phyloP scores from a whole-genome alignment of 1,140 invertebrate genomes.

The Temnothorax curvispinosus region DNA sequence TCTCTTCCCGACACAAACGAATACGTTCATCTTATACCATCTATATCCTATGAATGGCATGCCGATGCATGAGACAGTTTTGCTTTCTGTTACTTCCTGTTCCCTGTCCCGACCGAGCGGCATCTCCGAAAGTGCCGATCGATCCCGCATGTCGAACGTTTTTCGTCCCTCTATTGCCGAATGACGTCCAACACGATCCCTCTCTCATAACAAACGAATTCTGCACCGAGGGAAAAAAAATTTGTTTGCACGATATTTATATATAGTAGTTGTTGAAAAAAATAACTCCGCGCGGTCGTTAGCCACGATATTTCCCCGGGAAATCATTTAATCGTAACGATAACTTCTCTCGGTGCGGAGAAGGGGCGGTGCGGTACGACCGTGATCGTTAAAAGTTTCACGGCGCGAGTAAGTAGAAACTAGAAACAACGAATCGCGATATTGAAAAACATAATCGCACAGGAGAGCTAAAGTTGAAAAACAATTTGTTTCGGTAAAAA shows the following conservation, averaged over 20 bases:
- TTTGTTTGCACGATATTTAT: slow-evolving; percentile 52
- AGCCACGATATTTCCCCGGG: slow-evolving; percentile 34
- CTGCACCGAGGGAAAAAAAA: slow-evolving; percentile 41
- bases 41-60: slow-evolving; percentile 82
- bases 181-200: slow-evolving; percentile 5
- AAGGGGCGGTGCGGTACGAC: slow-evolving; percentile 36
- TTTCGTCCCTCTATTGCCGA: slow-evolving; percentile 14
- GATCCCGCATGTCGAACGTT: slow-evolving; percentile 69
- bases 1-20: not conserved
- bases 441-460: slow-evolving; percentile 22
- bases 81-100: slow-evolving; percentile 74
- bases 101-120: slow-evolving; percentile 17
- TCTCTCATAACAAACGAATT: slow-evolving; percentile 23
- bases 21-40: slow-evolving; percentile 46
- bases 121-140: slow-evolving; percentile 38
- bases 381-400: slow-evolving; percentile 55
- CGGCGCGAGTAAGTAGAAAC: slow-evolving; percentile 37
- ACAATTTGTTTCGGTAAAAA: not conserved
- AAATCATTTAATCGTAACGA: slow-evolving; percentile 61
- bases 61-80: slow-evolving; percentile 83
- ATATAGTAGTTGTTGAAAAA: slow-evolving; percentile 43
- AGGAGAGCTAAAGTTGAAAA: not conserved
- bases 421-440: slow-evolving; percentile 16
- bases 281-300: slow-evolving; percentile 49
- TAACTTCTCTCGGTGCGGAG: slow-evolving; percentile 49